Base-by-base conservation (phyloP, 2,113 vertebrate species). In the Hucho hucho region DNA sequence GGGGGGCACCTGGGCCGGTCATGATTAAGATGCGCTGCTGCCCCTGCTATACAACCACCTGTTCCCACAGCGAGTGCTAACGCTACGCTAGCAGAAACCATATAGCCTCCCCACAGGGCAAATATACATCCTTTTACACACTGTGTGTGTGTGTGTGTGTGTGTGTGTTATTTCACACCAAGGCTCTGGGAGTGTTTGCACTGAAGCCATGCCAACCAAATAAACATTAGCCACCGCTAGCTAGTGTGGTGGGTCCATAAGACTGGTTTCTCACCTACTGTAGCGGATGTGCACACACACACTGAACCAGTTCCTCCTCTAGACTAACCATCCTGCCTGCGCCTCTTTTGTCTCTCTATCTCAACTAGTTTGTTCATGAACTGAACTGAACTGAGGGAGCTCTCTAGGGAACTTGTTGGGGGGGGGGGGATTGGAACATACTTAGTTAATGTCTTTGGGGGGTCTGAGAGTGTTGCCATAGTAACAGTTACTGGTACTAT, bases 41-140 rank as follows among this genome's bases (percentile, higher is more conserved):
- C 32, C 32, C 32, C 84, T 58, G n/a, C 83, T 81, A 29, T 11
- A 26, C 81, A 56, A 56, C 53, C 53, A 14, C 20, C 4, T 56
- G 86, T 88, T 90, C 75, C 72, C 65, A 73, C 83, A 82, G 78
- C 80, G 75, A 43, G 37, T 0, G 74, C 80, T 74, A 78, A 80
- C 84, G 79, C 86, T 26, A 83, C 70, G 65, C 46, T 43, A 73
- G 68, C 72, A 25, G 56, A 71, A 59, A 7, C 81, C 69, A 74
- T 79, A 81, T 29, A 85, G 83, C 70, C 83, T 73, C 74, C 83
- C 72, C 69, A 49, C 83, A 69, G 74, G 53, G 79, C 72, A 90
- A 88, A 89, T 88, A 90, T 73, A 88, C 37, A 43, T 43, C 37
- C 1, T 43, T 43, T 43, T 11, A 11, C 37, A 43, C 37, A 43